A percentile compares a stretch with the other conserved stretches of the same genome.
Conservation (phyloP, 2,113 vertebrate genomes). For the Lasiurus cinereus region DNA sequence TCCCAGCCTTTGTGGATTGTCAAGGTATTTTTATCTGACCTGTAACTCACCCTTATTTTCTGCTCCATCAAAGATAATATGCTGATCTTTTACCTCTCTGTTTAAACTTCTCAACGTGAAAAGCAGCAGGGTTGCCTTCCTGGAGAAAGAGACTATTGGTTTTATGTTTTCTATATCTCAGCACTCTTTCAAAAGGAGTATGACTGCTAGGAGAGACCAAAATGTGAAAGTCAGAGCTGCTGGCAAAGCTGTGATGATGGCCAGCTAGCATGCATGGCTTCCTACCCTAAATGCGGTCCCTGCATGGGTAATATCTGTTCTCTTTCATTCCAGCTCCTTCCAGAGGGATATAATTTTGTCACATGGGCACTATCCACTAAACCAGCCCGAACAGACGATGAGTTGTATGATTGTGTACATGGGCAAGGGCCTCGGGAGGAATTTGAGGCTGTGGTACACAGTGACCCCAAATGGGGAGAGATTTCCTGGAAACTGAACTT, state of each 20-base stretch:
- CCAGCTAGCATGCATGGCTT: background rate
- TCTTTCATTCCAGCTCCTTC: constrained; percentile 63
- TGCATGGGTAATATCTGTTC: constrained; percentile 68
- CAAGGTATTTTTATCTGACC: constrained; percentile 1
- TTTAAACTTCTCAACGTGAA: background rate
- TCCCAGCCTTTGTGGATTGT: background rate
- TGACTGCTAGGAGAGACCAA: background rate
- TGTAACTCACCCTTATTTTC: background rate
- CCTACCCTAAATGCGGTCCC: background rate
- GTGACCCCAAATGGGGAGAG: constrained; percentile 80
- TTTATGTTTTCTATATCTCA: constrained; percentile 3
- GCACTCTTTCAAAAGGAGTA: constrained; percentile 2
- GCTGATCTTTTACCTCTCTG: background rate
- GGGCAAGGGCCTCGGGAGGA: constrained; percentile 69
- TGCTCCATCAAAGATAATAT: background rate
- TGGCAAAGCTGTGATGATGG: background rate
- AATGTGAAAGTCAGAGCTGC: background rate
- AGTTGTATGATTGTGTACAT: constrained; percentile 79
- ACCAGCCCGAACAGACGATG: constrained; percentile 70
- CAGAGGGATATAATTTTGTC: constrained; percentile 79
- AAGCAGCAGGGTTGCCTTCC: background rate
- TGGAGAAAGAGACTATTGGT: background rate
- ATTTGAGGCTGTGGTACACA: constrained; percentile 79
- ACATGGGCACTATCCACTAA: constrained; percentile 74
- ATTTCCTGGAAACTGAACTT: constrained; percentile 84